Base-by-base conservation (phyloP, 2,797 vertebrate genomes). In the Etheostoma nigrum region DNA sequence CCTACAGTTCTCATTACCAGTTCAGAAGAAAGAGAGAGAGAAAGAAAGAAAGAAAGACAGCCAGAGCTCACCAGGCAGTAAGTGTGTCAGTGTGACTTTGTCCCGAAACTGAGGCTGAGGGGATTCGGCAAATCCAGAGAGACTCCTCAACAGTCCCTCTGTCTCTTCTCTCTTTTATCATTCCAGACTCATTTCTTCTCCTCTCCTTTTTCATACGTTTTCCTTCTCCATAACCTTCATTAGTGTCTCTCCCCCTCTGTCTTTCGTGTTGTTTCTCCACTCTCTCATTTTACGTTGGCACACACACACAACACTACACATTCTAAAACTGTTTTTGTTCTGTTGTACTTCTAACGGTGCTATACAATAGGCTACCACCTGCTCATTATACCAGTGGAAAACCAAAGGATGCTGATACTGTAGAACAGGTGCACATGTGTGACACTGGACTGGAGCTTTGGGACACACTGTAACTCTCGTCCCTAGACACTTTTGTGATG, bases 61-160 rank as follows among this genome's bases (percentile, higher is more conserved):
- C 75, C 12, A 69, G 60, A 67, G 72, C 87, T 76, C 85, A 71
- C 60, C 76, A 83, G 78, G 76, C 90, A 86, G 76, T 81, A 92
- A 92, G 86, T 92, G 90, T 93, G 93, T 92, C 92, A 94, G 86
- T 87, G 88, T 89, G 91, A 91, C 91, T 92, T 86, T 92, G 89
- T 89, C 86, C 81, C 52, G 27, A 90, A 88, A 92, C 86, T 0
- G 5, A 86, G 76, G 88, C 86, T 82, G 77, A 86, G 77, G 85
- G 83, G 85, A 90, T 91, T 91, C 76, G 74, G 45, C 74, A 88
- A 92, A 91, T 89, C 92, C 89, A 75, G 77, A 54, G 88, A 88
- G 90, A 91, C 89, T 85, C 77, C 66, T 78, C 59, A 33, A 76
- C 81, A 64, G 87, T 86, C 81, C 75, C 81, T 58, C 69, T 15